Evolutionary conservation across 2,113 vertebrate species (phyloP).

Genomic region (Hippotragus niger): DNA sequence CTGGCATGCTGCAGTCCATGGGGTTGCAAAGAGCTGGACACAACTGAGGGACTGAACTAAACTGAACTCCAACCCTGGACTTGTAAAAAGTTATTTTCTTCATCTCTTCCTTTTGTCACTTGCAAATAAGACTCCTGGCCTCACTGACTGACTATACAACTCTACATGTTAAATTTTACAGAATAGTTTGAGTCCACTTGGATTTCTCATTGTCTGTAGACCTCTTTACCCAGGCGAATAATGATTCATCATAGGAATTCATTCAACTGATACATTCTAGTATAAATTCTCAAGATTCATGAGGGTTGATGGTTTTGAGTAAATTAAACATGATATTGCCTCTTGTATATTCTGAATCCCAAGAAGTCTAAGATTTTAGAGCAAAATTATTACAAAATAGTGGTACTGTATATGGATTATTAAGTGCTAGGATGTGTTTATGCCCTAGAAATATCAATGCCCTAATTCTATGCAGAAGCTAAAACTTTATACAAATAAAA

Average conservation of each 20-base stretch:
- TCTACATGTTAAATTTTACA: not conserved
- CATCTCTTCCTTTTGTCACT: not conserved
- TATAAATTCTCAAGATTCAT: not conserved
- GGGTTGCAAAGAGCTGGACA: not conserved
- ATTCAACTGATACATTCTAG: not conserved
- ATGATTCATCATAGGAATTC: not conserved
- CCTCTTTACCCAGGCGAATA: not conserved
- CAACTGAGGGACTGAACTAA: not conserved
- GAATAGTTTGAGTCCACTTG: not conserved
- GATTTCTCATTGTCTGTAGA: not conserved
- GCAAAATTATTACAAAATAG: not conserved
- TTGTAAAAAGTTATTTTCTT: not conserved
- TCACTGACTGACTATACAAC: not conserved
- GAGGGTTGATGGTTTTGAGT: not conserved
- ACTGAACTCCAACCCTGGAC: not conserved
- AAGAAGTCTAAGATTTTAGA: not conserved
- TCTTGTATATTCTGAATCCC: not conserved
- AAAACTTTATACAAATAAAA: not conserved
- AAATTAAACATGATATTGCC: not conserved
- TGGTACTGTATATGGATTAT: not conserved
- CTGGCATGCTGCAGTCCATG: not conserved
- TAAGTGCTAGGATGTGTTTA: not conserved
- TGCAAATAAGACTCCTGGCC: not conserved
- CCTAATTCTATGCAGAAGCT: not conserved
- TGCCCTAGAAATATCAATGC: not conserved